phyloP scores from a whole-genome alignment of 2,113 vertebrate genomes.

The Neopipo cinnamomea region DNA sequence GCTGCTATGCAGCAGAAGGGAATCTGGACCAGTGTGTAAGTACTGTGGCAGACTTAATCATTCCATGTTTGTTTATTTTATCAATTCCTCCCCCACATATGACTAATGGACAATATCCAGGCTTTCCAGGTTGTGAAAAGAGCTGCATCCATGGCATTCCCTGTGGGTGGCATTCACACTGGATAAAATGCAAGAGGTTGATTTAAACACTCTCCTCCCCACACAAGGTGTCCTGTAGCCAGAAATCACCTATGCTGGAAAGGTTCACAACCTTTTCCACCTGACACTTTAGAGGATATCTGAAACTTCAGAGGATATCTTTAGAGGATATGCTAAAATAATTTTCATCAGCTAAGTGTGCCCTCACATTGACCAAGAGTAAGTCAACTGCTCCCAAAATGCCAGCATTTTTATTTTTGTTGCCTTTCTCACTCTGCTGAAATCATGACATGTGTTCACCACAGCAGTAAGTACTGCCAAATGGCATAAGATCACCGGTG shows the following conservation, averaged over 20 bases:
- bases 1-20: not conserved
- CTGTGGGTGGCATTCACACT: not conserved
- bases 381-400: not conserved
- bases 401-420: not conserved
- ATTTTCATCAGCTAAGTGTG: not conserved
- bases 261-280: not conserved
- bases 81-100: not conserved
- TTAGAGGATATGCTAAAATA: not conserved
- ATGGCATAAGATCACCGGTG: not conserved
- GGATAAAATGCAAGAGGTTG: not conserved
- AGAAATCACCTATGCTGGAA: not conserved
- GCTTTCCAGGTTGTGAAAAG: not conserved
- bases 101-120: not conserved
- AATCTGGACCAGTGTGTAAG: not conserved
- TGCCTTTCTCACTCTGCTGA: not conserved
- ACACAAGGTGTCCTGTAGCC: not conserved
- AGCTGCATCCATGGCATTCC: not conserved
- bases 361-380: not conserved
- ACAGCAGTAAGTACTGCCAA: conserved; percentile 3
- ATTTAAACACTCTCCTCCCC: not conserved
- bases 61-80: not conserved
- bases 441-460: not conserved
- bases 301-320: not conserved
- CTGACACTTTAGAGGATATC: not conserved
- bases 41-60: not conserved